Evolutionary conservation across 2,113 vertebrate genomes (phyloP), one percentile per base, ranked within the genome.

Genomic region (Setophaga petechia): DNA sequence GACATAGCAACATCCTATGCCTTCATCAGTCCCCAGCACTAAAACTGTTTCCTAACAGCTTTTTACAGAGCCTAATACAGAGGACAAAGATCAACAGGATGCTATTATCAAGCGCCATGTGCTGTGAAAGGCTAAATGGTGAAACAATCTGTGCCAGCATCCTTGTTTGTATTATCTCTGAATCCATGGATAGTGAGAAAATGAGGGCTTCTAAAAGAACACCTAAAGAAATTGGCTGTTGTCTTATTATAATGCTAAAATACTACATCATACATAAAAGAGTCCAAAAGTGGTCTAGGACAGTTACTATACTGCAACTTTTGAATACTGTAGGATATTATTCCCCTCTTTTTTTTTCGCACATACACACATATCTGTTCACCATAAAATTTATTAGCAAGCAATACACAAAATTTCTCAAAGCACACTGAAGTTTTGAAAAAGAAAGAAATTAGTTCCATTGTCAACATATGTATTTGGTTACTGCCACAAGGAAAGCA

Each of bases 71-170:
- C 58, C 73, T 65, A 73, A 75, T 69, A 73, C 2, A 5, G 62
- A 89, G 73, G 69, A 94, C 66, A 87, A 94, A 94, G 77, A 89
- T 87, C 66, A 93, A 87, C 84, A 80, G 72, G 75, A 87, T 79
- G 41, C 71, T 91, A 58, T 79, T 72, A 81, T 61, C 71, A 66
- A 95, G 81, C 27, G 62, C 31, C 46, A 62, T 83, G 89, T 83
- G 41, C 55, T 91, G 39, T 69, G 41, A 91, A 89, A 89, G 22
- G 44, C 51, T 83, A 87, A 94, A 83, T 39, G 59, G 75, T 87
- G 78, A 84, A 79, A 68, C 54, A 91, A 62, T 49, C 24, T 90
- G 62, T 59, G 39, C 30, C 85, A 76, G 51, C 22, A 74, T 88
- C 93, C 55, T 83, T 83, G 21, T 49, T 49, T 59, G 19, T 58